Evolutionary conservation across 2,797 vertebrate genomes (phyloP), one percentile per base, ranked within the genome.

Genomic region (Paratrypauchen microcephalus): DNA sequence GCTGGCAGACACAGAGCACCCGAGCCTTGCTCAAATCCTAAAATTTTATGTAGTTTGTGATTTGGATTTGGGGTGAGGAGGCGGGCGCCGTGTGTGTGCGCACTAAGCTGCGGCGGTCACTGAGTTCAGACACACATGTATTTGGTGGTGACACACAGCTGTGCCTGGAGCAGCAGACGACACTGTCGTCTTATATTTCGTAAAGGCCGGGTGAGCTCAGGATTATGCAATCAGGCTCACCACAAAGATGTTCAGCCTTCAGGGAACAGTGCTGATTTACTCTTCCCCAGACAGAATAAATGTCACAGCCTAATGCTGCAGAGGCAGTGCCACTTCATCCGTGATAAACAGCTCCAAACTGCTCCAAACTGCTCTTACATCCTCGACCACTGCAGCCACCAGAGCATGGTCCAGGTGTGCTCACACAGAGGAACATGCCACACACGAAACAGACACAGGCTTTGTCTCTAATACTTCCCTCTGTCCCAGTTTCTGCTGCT

Each of bases 171-270:
- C 84, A 52, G 62, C 81, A 89, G 85, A 88, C 83, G 70, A 80
- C 80, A 71, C 75, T 82, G 82, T 83, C 84, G 68, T 87, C 85
- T 86, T 85, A 76, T 80, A 87, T 89, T 84, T 90, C 83, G 82
- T 82, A 80, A 79, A 86, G 88, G 89, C 88, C 89, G 74, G 81
- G 80, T 89, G 88, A 88, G 88, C 83, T 89, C 86, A 81, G 79
- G 81, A 90, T 91, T 88, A 90, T 86, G 89, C 85, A 91, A 90
- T 88, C 89, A 68, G 80, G 82, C 79, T 78, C 83, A 81, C 86
- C 84, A 89, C 84, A 89, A 87, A 89, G 82, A 89, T 70, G 74
- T 78, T 83, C 75, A 82, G 86, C 82, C 83, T 87, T 76, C 68
- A 80, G 76, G 81, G 76, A 88, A 73, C 62, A 65, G 69, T 67